phyloP scores from a whole-genome alignment of 2,888 invertebrate species.

The Agrotis puta region DNA sequence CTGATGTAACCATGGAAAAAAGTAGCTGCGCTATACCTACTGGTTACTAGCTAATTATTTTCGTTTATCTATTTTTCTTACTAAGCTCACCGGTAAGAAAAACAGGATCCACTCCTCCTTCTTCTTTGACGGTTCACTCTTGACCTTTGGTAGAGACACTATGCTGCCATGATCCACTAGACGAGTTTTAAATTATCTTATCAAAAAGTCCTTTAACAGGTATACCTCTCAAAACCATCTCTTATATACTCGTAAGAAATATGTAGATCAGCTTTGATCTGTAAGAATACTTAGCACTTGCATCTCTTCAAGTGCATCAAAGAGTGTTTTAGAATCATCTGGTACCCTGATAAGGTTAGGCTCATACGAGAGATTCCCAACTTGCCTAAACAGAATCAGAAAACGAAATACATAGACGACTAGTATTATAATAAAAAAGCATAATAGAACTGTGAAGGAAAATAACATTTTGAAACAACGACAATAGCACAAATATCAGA shows the following conservation, averaged over 20 bases:
- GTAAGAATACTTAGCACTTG: constrained; percentile 9
- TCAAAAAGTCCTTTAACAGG: not conserved
- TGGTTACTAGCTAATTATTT: not conserved
- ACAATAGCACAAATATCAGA: no score
- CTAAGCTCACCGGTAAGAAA: no score
- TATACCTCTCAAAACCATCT: constrained; percentile 9
- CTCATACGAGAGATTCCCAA: constrained; percentile 4
- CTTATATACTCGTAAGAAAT: not conserved
- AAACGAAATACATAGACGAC: no score
- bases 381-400: not conserved
- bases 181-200: not conserved
- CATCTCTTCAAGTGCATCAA: constrained; percentile 26
- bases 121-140: no score
- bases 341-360: constrained; percentile 12
- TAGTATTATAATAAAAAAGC: no score
- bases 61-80: no score
- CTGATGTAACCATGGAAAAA: no score
- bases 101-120: no score
- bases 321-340: constrained; percentile 25
- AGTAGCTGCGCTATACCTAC: not conserved
- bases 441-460: no score
- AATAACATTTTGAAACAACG: not conserved
- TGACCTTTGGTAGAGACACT: no score
- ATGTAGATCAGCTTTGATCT: constrained; percentile 17
- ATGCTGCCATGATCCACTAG: no score